Base-by-base conservation (phyloP, 2,113 vertebrate genomes). In the Phaethon lepturus region DNA sequence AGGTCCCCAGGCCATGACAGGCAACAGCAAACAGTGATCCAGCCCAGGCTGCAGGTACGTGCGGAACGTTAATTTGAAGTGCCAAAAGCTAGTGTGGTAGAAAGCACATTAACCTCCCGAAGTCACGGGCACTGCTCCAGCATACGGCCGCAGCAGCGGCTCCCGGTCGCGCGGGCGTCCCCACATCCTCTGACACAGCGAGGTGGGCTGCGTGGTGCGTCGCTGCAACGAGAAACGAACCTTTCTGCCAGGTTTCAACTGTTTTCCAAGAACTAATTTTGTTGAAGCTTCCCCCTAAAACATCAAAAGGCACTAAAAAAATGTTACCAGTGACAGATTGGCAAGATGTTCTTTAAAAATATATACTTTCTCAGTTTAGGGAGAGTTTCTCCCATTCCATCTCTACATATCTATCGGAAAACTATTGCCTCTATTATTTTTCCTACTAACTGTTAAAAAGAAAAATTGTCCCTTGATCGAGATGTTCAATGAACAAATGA, bases 271-370 rank as follows among this genome's bases (percentile, higher is more conserved):
- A 55, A 66, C 8, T 19, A 28, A 2, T 22, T 56, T 35, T 55
- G 40, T 44, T 90, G 67, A 79, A 88, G 55, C 59, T 88, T 79
- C 28, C n/a, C n/a, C 52, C 24, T 35, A n/a, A 22, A 20, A 47
- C 26, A 59, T 33, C 66, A 76, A 76, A 96, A 97, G 92, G 94
- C 90, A 96, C 94, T 92, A 55, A 50, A 60, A 63, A 52, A 76
- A 23, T 0, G 1, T 29, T 67, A 76, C 8, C 52, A 59, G 24
- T 17, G 40, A 20, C n/a, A 25, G 40, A 59, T 20, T 56, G 53
- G 62, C 64, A 95, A 84, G 19, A 49, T 4, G 2, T 5, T 31
- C 17, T 18, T 79, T 72, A 87, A 88, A 86, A 88, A 86, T 8
- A 53, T 15, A 64, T 17, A 72, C 58, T 79, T 78, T 71, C 58